These are phyloP conservation scores for Endomychus coccineus DNA, from an alignment of 2,888 invertebrate species.

Conservation along the genomic window DNA sequence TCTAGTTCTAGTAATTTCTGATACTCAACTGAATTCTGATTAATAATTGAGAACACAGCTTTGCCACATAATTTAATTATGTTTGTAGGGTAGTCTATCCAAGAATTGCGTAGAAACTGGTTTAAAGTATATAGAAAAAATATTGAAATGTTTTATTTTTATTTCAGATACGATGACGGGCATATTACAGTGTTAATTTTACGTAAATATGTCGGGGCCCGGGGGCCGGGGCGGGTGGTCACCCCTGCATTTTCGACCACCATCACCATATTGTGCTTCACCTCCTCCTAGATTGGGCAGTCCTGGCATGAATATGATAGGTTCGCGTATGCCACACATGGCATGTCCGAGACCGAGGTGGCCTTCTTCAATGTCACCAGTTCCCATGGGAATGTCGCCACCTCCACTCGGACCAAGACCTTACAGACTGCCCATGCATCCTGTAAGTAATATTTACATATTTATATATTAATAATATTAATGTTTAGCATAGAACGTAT, in stretches of 20 bases:
- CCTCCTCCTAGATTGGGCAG: constrained; percentile 60
- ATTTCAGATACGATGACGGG: background rate
- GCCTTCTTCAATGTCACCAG: constrained; percentile 51
- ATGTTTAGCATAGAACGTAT: too few species aligned
- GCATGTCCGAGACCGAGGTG: constrained; percentile 62
- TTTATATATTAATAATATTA: too few species aligned
- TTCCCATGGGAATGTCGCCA: constrained; percentile 47
- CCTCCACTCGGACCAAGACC: constrained; percentile 45
- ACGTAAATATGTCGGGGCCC: constrained; percentile 37
- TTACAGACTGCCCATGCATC: constrained; percentile 42
- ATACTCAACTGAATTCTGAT: too few species aligned
- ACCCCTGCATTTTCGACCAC: constrained; percentile 61
- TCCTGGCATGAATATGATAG: constrained; percentile 43
- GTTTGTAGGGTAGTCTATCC: too few species aligned
- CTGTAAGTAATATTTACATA: too few species aligned
- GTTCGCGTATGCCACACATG: constrained; percentile 46
- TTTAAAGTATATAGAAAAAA: too few species aligned
- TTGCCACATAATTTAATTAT: too few species aligned
- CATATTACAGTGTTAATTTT: background rate
- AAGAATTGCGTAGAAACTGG: too few species aligned
- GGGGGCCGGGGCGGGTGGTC: constrained; percentile 48
- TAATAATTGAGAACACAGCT: too few species aligned
- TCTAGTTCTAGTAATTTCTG: too few species aligned
- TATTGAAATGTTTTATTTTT: background rate
- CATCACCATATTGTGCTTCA: constrained; percentile 69